These are phyloP conservation scores for Pseudomyrmex dendroicus DNA, from an alignment of 1,140 invertebrate genomes.

Conservation along the genomic window DNA sequence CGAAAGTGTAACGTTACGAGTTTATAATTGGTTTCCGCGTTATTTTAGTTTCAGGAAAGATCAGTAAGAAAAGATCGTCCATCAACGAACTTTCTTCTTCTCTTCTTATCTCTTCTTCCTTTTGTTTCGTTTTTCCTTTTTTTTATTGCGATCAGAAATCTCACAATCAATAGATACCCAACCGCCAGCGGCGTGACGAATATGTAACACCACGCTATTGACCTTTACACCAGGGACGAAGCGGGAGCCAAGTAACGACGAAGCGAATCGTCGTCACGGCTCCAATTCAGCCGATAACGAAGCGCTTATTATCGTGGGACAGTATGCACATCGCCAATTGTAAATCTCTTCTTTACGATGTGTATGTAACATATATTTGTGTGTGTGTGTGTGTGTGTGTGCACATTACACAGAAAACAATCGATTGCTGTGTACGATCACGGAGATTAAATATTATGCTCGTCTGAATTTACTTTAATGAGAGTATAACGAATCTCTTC, in stretches of 20 bases:
- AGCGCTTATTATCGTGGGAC: constrained; percentile 77
- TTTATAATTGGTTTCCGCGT: no score
- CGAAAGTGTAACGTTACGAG: no score
- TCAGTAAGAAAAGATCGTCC: neutral
- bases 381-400: neutral
- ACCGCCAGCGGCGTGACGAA: constrained; percentile 53
- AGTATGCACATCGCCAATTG: constrained; percentile 64
- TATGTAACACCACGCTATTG: constrained; percentile 55
- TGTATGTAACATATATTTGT: neutral
- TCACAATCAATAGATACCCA: constrained; percentile 59
- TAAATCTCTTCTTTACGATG: constrained; percentile 56
- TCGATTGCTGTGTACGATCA: no score
- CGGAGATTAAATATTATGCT: constrained; percentile 8
- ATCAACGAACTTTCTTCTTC: neutral
- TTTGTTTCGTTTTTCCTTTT: neutral
- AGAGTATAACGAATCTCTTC: no score
- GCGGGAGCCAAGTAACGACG: constrained; percentile 35
- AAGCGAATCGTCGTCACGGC: constrained; percentile 63
- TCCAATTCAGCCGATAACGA: constrained; percentile 77
- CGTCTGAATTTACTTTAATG: neutral
- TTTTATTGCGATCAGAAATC: constrained; percentile 44
- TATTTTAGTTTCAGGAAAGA: neutral
- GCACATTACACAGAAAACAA: constrained; percentile 53
- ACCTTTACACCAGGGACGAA: constrained; percentile 66
- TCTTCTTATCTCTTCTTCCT: neutral